Conservation (phyloP, 2,797 vertebrate species). For the Paguma larvata region DNA sequence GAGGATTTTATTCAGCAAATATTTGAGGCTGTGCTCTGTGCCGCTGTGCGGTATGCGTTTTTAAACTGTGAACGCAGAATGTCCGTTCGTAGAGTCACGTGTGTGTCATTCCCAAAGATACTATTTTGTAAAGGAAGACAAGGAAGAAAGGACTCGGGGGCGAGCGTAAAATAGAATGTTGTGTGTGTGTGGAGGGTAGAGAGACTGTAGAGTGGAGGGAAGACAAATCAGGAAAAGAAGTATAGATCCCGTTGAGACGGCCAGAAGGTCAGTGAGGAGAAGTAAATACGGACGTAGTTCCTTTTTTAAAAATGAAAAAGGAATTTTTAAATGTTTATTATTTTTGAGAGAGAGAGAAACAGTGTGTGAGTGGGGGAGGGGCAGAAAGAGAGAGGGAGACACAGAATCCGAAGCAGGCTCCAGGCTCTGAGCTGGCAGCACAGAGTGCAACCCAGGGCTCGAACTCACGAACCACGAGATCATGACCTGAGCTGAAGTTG, state of each 20-base stretch:
- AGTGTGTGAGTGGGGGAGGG: too few species aligned
- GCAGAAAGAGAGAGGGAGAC: too few species aligned
- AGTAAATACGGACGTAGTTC: not conserved
- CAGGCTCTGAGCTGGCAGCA: too few species aligned
- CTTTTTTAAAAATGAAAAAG: too few species aligned
- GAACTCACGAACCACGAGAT: too few species aligned
- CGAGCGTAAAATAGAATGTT: not conserved
- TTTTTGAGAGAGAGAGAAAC: too few species aligned
- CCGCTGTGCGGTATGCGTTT: not conserved
- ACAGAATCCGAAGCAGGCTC: too few species aligned
- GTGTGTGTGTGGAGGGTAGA: not conserved
- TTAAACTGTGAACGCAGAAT: not conserved
- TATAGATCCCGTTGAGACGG: not conserved
- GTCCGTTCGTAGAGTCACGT: not conserved
- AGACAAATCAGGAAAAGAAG: not conserved
- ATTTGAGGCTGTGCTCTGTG: not conserved
- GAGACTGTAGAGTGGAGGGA: not conserved
- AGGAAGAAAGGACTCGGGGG: not conserved
- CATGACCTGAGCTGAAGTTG: too few species aligned
- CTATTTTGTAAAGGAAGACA: conserved; percentile 12
- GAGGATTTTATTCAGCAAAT: not conserved
- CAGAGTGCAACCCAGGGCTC: too few species aligned
- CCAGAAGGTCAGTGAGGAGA: not conserved
- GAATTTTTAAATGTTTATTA: too few species aligned
- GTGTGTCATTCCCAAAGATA: not conserved